Conservation (phyloP, 2,888 invertebrate genomes). For the Drosophila infuscata region DNA sequence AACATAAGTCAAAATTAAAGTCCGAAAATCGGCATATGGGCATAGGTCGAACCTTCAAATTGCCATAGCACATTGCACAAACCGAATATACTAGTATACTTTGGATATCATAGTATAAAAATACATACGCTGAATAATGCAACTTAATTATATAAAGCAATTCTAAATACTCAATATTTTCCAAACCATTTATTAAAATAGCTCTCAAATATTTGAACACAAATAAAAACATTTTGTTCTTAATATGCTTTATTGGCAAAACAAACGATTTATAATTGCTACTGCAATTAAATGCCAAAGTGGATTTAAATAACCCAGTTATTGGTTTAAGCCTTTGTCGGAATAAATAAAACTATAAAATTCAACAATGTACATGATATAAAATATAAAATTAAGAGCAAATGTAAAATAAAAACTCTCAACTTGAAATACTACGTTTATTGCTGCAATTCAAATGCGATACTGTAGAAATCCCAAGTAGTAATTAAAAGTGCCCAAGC, state of each 20-base stretch:
- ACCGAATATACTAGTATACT: no score
- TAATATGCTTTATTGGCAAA: background rate
- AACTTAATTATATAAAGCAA: background rate
- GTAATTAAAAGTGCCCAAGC: background rate
- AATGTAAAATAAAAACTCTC: background rate
- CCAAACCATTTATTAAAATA: background rate
- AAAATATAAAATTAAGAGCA: background rate
- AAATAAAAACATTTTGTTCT: background rate
- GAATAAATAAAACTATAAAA: background rate
- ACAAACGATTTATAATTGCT: constrained; percentile 1
- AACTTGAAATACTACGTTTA: no score
- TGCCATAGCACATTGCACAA: no score
- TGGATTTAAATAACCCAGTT: background rate
- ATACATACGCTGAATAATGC: background rate
- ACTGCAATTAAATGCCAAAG: background rate
- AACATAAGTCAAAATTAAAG: no score
- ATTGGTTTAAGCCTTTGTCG: background rate
- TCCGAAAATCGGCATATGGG: no score
- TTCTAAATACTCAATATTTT: background rate
- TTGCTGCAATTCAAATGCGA: background rate
- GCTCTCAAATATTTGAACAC: background rate
- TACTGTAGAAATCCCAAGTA: background rate
- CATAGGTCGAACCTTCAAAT: no score
- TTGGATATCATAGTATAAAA: no score
- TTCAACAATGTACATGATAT: background rate